Conservation (phyloP, 2,888 invertebrate species). For the Diploptera punctata region DNA sequence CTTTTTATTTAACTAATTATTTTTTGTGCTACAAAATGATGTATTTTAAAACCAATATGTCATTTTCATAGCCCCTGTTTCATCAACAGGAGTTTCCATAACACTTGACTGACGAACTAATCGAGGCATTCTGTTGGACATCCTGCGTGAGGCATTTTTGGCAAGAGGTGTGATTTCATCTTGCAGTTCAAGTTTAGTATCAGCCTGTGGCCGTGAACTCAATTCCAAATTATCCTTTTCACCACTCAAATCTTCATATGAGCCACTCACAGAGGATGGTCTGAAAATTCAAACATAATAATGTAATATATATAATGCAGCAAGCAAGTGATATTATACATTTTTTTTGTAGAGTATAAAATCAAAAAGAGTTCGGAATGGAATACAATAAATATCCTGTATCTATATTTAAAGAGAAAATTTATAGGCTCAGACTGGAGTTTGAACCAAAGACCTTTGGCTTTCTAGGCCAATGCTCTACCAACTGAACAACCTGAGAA, state of each 20-base stretch:
- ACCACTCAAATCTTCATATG: constrained; percentile 76
- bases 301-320: neutral
- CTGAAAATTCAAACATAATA: constrained; percentile 54
- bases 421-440: too few species aligned
- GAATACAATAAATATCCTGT: too few species aligned
- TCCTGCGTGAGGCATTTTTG: neutral
- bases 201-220: constrained; percentile 47
- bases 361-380: too few species aligned
- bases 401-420: too few species aligned
- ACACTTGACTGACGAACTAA: constrained; percentile 79
- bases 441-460: too few species aligned
- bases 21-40: neutral
- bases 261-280: constrained; percentile 61
- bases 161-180: neutral
- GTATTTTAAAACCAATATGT: constrained; percentile 88
- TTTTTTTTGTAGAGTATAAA: too few species aligned
- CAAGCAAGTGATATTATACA: too few species aligned
- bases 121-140: constrained; percentile 66
- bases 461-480: too few species aligned
- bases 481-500: too few species aligned
- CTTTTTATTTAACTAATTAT: too few species aligned
- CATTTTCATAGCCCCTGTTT: constrained; percentile 82
- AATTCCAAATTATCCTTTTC: constrained; percentile 57
- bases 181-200: constrained; percentile 31
- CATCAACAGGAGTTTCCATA: constrained; percentile 81